These are phyloP conservation scores for Dynastes tityus DNA, from an alignment of 2,888 invertebrate species.

Conservation along the genomic window DNA sequence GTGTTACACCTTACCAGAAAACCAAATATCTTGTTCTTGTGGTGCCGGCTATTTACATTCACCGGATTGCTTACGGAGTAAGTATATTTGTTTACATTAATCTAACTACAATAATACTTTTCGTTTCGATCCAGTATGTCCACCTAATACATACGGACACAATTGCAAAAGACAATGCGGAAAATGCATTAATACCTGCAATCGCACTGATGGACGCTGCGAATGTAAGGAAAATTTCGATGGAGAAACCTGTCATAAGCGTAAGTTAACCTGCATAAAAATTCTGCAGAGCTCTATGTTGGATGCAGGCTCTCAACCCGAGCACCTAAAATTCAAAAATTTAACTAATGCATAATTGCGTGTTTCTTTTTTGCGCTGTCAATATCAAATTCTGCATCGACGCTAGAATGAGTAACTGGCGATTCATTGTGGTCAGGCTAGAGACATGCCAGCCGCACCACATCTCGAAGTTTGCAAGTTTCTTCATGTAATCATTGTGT, in stretches of 20 bases:
- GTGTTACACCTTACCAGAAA: background rate
- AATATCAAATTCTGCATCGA: too few relatives aligned
- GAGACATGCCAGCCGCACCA: too few relatives aligned
- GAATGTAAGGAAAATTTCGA: slow-evolving; percentile 8
- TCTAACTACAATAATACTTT: background rate
- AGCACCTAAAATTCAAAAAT: too few relatives aligned
- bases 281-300: background rate
- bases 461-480: too few relatives aligned
- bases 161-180: slow-evolving; percentile 14
- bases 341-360: too few relatives aligned
- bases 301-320: too few relatives aligned
- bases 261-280: background rate
- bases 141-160: slow-evolving; percentile 1
- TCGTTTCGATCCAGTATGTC: background rate
- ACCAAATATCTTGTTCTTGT: background rate
- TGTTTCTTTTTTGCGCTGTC: too few relatives aligned
- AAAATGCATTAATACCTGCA: background rate
- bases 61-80: background rate
- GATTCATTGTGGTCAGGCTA: too few relatives aligned
- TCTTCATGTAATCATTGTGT: too few relatives aligned
- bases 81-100: background rate
- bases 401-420: too few relatives aligned
- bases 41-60: background rate
- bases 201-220: background rate
- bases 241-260: background rate